Evolutionary conservation across 1,140 invertebrate genomes (phyloP).

Genomic region (Geopemphigus sp.): DNA sequence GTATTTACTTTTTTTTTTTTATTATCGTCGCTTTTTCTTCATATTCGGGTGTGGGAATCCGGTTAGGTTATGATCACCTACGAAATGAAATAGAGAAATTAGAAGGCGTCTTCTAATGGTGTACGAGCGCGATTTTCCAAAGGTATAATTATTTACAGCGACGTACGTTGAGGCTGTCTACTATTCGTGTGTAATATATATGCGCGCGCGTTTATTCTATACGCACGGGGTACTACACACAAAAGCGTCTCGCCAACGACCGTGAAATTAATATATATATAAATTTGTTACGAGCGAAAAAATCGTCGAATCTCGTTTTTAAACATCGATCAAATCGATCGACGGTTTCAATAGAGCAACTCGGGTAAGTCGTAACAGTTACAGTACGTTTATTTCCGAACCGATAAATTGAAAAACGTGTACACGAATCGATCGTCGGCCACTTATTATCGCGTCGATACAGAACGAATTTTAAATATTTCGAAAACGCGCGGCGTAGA

Average conservation of each 20-base stretch:
- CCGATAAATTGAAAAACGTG: neutral
- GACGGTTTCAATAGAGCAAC: neutral
- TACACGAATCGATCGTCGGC: no score
- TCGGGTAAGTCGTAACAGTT: neutral
- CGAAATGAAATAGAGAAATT: neutral
- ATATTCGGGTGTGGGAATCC: neutral
- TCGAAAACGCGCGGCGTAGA: no score
- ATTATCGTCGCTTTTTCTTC: neutral
- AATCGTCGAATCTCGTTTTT: neutral
- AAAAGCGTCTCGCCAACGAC: neutral
- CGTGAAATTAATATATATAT: constrained; percentile 16
- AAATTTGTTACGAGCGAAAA: constrained; percentile 1
- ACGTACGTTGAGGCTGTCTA: neutral
- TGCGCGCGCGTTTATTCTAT: no score
- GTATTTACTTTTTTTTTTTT: neutral
- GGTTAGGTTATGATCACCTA: neutral
- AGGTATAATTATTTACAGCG: constrained; percentile 12
- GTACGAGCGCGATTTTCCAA: neutral
- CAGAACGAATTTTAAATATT: no score
- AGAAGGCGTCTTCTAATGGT: neutral
- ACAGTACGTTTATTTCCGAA: neutral
- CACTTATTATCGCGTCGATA: no score
- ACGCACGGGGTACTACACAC: no score
- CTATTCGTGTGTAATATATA: no score
- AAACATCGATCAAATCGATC: neutral